Evolutionary conservation across 2,797 vertebrate species (phyloP).

Genomic region (Pitangus sulphuratus): DNA sequence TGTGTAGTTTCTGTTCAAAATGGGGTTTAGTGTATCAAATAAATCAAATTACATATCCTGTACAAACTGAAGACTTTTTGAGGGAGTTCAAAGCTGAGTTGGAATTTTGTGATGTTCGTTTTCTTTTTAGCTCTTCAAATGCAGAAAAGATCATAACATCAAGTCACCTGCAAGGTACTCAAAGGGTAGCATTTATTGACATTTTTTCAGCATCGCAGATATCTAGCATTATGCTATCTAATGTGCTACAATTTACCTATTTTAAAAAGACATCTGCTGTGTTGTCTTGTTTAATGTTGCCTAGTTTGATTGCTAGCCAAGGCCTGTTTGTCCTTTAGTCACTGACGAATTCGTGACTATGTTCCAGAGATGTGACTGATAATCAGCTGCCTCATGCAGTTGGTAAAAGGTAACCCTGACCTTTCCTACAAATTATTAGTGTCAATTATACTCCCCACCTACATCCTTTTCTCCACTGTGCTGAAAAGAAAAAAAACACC

Average conservation of each 20-base stretch:
- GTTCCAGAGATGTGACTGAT: constrained; percentile 42
- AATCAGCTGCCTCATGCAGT: constrained; percentile 17
- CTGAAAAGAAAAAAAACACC: background rate
- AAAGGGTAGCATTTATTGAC: background rate
- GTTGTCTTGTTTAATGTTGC: background rate
- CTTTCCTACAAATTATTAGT: constrained; percentile 48
- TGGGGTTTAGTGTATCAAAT: background rate
- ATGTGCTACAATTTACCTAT: constrained; percentile 6
- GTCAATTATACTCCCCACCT: constrained; percentile 8
- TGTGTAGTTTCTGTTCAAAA: background rate
- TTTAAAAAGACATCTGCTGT: constrained; percentile 54
- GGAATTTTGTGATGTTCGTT: background rate
- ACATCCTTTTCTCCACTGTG: background rate
- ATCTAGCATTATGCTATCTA: background rate
- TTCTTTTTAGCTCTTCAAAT: background rate
- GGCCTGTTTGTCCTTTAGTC: constrained; percentile 42
- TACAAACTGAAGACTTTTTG: background rate
- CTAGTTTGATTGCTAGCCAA: constrained; percentile 26
- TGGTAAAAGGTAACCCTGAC: constrained; percentile 50
- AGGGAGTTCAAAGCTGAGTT: background rate
- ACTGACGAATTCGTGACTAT: constrained; percentile 10
- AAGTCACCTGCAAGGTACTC: background rate
- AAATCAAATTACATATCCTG: background rate
- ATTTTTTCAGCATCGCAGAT: background rate
- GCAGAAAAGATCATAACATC: background rate